These are phyloP conservation scores for Shinisaurus crocodilurus DNA, from an alignment of 2,113 vertebrate genomes.

Conservation along the genomic window DNA sequence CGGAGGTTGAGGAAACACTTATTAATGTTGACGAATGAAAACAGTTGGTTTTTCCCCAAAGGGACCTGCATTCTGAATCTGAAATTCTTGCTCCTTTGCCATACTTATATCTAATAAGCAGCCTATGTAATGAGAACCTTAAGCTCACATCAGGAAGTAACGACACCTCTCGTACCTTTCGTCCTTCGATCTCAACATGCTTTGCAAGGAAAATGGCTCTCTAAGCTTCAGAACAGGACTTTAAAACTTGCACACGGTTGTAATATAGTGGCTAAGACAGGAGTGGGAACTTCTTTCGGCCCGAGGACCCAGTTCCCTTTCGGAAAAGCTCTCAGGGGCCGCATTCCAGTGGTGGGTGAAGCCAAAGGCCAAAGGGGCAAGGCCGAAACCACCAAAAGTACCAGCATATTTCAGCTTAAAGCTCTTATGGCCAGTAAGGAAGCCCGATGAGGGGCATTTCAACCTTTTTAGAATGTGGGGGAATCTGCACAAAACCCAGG, in stretches of 20 bases:
- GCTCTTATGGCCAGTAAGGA: too few relatives aligned
- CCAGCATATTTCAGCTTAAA: too few relatives aligned
- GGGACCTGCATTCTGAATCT: background rate
- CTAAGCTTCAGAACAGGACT: background rate
- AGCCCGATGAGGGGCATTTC: too few relatives aligned
- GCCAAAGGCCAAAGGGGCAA: too few relatives aligned
- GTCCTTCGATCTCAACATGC: background rate
- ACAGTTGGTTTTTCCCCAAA: background rate
- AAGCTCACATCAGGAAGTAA: background rate
- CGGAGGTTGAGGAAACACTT: background rate
- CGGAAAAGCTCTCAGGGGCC: too few relatives aligned
- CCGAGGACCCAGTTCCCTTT: too few relatives aligned
- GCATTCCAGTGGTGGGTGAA: too few relatives aligned
- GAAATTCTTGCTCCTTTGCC: background rate
- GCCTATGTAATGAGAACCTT: accelerated
- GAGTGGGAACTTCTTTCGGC: too few relatives aligned
- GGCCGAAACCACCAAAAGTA: too few relatives aligned
- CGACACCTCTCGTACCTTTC: background rate
- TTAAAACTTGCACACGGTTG: background rate
- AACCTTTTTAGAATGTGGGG: too few relatives aligned
- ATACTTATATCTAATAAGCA: accelerated
- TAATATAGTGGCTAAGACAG: background rate
- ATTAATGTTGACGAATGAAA: background rate
- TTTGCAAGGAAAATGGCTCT: background rate
- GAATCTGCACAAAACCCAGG: too few relatives aligned